Evolutionary conservation across 1,140 invertebrate species (phyloP).

Genomic region (Drosophila nikananu): DNA sequence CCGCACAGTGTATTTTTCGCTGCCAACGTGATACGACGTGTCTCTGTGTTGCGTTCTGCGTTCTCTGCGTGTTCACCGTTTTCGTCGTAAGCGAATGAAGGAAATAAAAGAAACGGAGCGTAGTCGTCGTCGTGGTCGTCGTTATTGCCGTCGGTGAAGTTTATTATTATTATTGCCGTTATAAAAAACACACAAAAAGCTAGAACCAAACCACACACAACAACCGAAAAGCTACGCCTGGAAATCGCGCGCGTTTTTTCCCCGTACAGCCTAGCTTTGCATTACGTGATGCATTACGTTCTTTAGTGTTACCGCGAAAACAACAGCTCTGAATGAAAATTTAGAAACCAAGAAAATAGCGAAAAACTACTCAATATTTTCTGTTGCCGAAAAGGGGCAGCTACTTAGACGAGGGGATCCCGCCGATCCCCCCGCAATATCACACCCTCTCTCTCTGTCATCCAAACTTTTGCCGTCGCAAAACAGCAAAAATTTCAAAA

Average conservation of each 20-base stretch:
- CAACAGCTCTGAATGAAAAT: neutral
- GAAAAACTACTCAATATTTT: conserved; percentile 16
- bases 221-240: conserved; percentile 32
- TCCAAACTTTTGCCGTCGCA: conserved; percentile 52
- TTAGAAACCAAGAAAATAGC: conserved; percentile 5
- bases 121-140: conserved; percentile 23
- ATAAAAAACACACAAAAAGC: conserved; percentile 21
- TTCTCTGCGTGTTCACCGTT: conserved; percentile 49
- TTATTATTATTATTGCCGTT: conserved; percentile 64
- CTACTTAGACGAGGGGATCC: conserved; percentile 49
- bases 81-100: conserved; percentile 39
- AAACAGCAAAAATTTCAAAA: conserved; percentile 31
- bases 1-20: conserved; percentile 84
- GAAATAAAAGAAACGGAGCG: conserved; percentile 29
- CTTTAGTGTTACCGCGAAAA: conserved; percentile 9
- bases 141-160: conserved; percentile 63
- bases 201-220: conserved; percentile 32
- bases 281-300: conserved; percentile 18
- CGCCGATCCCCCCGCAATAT: conserved; percentile 38
- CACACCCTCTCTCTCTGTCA: neutral
- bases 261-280: conserved; percentile 18
- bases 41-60: conserved; percentile 56
- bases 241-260: conserved; percentile 46
- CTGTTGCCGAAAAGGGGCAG: conserved; percentile 16
- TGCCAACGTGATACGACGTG: conserved; percentile 85